Base-by-base conservation (phyloP, 2,113 vertebrate species). In the Cryptomyrus ogoouensis region DNA sequence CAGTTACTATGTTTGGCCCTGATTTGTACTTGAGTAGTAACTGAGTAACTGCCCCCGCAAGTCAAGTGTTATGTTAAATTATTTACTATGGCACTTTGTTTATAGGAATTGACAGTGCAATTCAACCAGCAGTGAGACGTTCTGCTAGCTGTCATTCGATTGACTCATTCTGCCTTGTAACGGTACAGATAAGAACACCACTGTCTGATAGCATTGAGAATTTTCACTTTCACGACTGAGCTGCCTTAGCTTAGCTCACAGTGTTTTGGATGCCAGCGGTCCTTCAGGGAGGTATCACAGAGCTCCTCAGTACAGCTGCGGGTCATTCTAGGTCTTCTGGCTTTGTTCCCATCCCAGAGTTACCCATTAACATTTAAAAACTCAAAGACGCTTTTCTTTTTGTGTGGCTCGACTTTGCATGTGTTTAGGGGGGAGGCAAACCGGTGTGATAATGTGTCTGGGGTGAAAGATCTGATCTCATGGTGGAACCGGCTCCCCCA, bases 331-430 rank as follows among this genome's bases (percentile, higher is more conserved):
- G 85, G 49, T 88, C 87, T 49, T 88, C 53, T 90, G 89, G 85
- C 47, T 31, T 31, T 83, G 7, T 83, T 80, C 77, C 39, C 70
- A 7, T 24, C 50, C 52, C 53, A 31, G 52, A 58, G 89, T 62
- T 85, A 52, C 83, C 52, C 56, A 74, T 83, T 89, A 46, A 52
- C 47, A 53, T 35, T 21, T 35, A 50, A 12, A 80, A 83, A 88
- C 66, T 80, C 86, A 90, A 85, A 85, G 85, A 46, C 21, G 27
- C 53, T 80, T 80, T 90, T 83, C 86, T 87, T 42, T 80, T 15
- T 17, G n/a, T 58, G 47, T 15, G 77, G 10, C 19, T 35, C 10
- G 58, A 44, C 74, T 46, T 24, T 50, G 31, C 50, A n/a, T 53
- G 24, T 13, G 13, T 3, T 70, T 10, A 12, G 66, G 21, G 50